Conservation (phyloP, 2,888 invertebrate genomes). For the Agrotis clavis region DNA sequence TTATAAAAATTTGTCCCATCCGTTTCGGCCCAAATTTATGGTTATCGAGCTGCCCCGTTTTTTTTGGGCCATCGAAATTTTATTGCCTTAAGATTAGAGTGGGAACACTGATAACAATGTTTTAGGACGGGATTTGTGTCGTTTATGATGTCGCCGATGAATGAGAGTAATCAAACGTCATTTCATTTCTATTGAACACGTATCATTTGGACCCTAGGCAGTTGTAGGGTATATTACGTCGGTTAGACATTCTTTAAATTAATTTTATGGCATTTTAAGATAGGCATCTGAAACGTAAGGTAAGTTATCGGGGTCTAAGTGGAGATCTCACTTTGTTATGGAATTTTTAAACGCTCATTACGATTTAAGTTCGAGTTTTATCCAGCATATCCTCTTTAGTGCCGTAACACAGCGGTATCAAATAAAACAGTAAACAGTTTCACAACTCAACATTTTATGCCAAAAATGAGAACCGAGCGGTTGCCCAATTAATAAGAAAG, state of each 20-base stretch:
- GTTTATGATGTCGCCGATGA: conserved; percentile 80
- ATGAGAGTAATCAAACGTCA: conserved; percentile 75
- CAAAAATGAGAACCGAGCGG: conserved; percentile 64
- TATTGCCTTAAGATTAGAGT: conserved; percentile 89
- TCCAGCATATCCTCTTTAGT: conserved; percentile 10
- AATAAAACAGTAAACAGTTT: conserved; percentile 48
- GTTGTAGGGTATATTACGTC: conserved; percentile 50
- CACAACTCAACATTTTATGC: conserved; percentile 57
- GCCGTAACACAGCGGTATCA: conserved; percentile 30
- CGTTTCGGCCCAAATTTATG: conserved; percentile 90
- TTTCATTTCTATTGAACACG: conserved; percentile 61
- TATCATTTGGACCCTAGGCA: conserved; percentile 55
- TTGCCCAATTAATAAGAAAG: conserved; percentile 77
- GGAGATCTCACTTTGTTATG: conserved; percentile 49
- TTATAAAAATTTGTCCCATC: conserved; percentile 92
- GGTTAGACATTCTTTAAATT: conserved; percentile 43
- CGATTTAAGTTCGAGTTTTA: conserved; percentile 6
- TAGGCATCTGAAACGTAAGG: conserved; percentile 28
- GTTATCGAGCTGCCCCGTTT: conserved; percentile 89
- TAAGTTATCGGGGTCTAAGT: conserved; percentile 43
- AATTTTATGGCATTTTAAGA: conserved; percentile 49
- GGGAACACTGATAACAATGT: conserved; percentile 89
- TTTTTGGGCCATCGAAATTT: conserved; percentile 87
- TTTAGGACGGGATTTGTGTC: conserved; percentile 84
- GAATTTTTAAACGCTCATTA: conserved; percentile 49